Base-by-base conservation (phyloP, 2,888 invertebrate genomes). In the Parasteatoda lunata region DNA sequence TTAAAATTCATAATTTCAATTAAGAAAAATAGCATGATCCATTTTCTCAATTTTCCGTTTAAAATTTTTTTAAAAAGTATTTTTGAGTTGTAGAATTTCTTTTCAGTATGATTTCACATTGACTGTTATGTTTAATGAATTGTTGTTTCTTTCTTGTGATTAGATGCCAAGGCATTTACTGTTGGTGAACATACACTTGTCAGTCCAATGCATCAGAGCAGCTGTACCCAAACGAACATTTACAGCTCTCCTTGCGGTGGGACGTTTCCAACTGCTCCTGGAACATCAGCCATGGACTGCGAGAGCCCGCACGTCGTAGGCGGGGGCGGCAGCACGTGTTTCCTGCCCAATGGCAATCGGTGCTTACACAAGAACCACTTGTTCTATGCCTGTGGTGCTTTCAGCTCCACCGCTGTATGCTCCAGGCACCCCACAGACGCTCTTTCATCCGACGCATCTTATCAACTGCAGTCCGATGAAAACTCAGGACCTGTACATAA, bases 281-380 rank as follows among this genome's bases (percentile, higher is more conserved):
- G 84, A 49, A 64, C 75, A 9, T 89, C 88, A 89, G 94, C 95
- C 90, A 96, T 96, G 95, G 96, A 96, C 91, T 96, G 96, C 93
- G 95, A 95, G 92, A 94, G 94, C 89, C 94, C 95, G 76, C 66
- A 72, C 51, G 47, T 77, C 49, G 70, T 84, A 30, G 79, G 75
- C 9, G 59, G 88, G 8, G 68, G 66, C 64, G 76, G 70, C 70
- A 49, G 77, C 52, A 66, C 77, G 52, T 69, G 72, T 54, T 75
- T 88, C 64, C 65, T 88, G 71, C 88, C 88, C 47, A 77, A 83
- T 13, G 83, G 88, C 83, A 83, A 88, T 48, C 69, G 83, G 66
- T 88, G 88, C 88, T 73, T 88, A 59, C 88, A 88, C 75, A 83
- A 83, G 76, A 88, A 83, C 71, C 78, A 88, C 75, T 64, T 82